A percentile compares a stretch with the other conserved stretches of the same genome.
These are phyloP conservation scores for Plecturocebus donacophilus DNA, from an alignment of 2,113 vertebrate species.

Conservation along the genomic window DNA sequence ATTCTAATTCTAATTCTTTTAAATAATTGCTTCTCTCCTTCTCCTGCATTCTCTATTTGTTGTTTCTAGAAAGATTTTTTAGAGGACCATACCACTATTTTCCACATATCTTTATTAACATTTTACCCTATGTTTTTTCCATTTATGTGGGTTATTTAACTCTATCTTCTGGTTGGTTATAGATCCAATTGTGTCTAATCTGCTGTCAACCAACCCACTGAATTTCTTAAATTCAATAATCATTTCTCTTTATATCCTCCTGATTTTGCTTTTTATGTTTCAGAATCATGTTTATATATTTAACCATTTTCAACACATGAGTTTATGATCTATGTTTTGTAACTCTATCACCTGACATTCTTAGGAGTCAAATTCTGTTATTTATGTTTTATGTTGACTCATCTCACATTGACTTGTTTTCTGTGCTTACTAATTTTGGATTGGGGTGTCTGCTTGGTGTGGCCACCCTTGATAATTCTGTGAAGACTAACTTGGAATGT, in stretches of 20 bases:
- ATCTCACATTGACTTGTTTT: neutral
- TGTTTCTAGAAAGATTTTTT: neutral
- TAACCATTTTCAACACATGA: neutral
- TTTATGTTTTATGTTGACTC: conserved; percentile 14
- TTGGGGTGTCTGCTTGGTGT: neutral
- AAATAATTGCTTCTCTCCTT: neutral
- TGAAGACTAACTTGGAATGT: neutral
- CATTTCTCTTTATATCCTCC: neutral
- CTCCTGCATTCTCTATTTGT: neutral
- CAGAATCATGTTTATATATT: neutral
- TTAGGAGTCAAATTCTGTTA: neutral
- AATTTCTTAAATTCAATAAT: neutral
- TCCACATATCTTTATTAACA: neutral
- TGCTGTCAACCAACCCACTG: neutral
- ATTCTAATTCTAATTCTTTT: neutral
- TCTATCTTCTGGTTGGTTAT: neutral
- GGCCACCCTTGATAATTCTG: neutral
- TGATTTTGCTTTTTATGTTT: neutral
- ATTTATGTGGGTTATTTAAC: neutral
- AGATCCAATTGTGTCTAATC: neutral
- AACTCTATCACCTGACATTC: neutral
- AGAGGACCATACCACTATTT: neutral
- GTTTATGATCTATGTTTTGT: neutral
- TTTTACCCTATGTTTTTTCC: neutral
- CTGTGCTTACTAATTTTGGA: neutral